A percentile compares a stretch with the other conserved stretches of the same genome.
These are phyloP conservation scores for Leptocoma aspasia DNA, from an alignment of 2,113 vertebrate genomes.

Conservation along the genomic window DNA sequence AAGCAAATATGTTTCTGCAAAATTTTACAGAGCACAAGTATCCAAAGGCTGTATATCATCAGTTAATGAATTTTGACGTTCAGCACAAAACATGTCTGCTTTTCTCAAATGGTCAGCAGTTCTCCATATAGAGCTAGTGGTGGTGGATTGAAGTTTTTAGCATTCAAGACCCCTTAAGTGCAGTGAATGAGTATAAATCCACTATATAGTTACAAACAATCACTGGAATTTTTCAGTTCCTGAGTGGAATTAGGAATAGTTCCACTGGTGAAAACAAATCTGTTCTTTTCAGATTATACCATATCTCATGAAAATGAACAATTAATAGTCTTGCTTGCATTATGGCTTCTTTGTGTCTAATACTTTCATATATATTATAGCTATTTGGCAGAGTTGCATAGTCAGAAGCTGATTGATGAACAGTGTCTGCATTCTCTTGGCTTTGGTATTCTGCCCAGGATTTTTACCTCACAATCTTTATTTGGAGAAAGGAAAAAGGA, in stretches of 20 bases:
- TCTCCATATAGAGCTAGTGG: background rate
- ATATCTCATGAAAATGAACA: background rate
- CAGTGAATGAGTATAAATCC: background rate
- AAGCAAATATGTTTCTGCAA: background rate
- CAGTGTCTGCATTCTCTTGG: background rate
- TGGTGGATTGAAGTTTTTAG: background rate
- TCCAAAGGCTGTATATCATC: background rate
- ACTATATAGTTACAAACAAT: background rate
- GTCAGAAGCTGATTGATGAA: background rate
- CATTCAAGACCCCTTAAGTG: background rate
- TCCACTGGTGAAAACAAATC: background rate
- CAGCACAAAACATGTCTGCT: background rate
- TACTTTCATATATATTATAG: background rate
- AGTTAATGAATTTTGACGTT: background rate
- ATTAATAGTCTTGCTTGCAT: background rate
- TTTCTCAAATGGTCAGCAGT: background rate
- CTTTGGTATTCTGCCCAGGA: background rate
- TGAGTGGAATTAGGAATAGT: background rate
- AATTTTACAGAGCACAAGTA: background rate
- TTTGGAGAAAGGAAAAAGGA: background rate
- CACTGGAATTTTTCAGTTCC: accelerated
- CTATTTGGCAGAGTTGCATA: background rate
- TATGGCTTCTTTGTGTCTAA: background rate
- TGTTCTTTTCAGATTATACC: background rate
- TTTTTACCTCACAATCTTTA: background rate